phyloP scores from a whole-genome alignment of 23 tunicate species.

The Botrylloides violaceus region DNA sequence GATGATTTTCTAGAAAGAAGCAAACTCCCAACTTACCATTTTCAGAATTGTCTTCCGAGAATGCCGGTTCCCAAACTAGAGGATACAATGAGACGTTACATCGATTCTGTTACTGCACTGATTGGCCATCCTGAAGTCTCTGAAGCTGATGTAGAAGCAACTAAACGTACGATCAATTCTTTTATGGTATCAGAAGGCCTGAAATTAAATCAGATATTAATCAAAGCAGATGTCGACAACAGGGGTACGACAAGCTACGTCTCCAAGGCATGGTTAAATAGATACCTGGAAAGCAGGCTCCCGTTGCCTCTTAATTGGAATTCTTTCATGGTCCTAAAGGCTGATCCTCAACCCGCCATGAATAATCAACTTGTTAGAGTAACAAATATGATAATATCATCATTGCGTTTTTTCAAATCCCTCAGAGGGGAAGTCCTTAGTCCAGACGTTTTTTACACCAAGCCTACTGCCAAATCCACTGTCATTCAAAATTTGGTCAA shows the following conservation, averaged over 20 bases:
- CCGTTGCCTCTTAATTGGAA: slow-evolving; percentile 91
- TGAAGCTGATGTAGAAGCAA: slow-evolving; percentile 22
- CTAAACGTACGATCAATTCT: slow-evolving; percentile 23
- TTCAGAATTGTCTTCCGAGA: slow-evolving; percentile 88
- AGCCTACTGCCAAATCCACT: slow-evolving; percentile 78
- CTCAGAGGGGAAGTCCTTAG: slow-evolving; percentile 41
- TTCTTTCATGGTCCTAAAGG: slow-evolving; percentile 63
- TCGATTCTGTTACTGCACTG: slow-evolving; percentile 68
- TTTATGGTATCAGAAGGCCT: slow-evolving; percentile 51
- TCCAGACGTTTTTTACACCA: slow-evolving; percentile 95
- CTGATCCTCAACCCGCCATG: slow-evolving; percentile 55
- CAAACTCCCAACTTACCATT: slow-evolving; percentile 66
- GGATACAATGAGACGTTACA: slow-evolving; percentile 55
- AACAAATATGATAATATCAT: slow-evolving; percentile 56
- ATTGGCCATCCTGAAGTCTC: slow-evolving; percentile 87
- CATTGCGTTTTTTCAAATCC: slow-evolving; percentile 63
- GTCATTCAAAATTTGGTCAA: slow-evolving; percentile 62
- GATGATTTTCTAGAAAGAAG: slow-evolving; percentile 43
- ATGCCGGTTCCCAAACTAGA: slow-evolving; percentile 93
- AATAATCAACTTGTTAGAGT: slow-evolving; percentile 66
- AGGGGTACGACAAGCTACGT: slow-evolving; percentile 62
- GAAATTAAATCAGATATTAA: slow-evolving; percentile 31
- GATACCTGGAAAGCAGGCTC: slow-evolving; percentile 81
- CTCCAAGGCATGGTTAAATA: slow-evolving; percentile 87
- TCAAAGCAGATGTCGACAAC: slow-evolving; percentile 35